Conservation (phyloP, 2,888 invertebrate species). For the Blera fallax region DNA sequence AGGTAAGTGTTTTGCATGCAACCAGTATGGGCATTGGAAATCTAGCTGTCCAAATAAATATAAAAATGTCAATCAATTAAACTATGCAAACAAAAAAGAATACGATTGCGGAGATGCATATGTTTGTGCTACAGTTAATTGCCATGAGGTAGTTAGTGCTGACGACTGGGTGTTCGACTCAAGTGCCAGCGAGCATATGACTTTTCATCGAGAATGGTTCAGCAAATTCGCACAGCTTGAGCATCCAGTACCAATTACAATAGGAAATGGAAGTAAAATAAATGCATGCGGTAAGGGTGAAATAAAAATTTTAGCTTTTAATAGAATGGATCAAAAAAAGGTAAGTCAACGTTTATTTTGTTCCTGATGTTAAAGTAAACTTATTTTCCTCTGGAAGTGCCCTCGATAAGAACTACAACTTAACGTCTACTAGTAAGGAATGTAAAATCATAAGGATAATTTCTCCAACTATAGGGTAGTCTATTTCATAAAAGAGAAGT, state of each 20-base stretch:
- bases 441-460: not conserved
- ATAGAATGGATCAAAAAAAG: not conserved
- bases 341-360: not conserved
- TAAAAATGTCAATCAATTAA: not conserved
- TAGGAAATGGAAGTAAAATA: not conserved
- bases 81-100: not conserved
- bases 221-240: not conserved
- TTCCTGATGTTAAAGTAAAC: not conserved
- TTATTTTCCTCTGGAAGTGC: not conserved
- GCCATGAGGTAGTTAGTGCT: not conserved
- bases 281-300: not conserved
- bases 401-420: not conserved
- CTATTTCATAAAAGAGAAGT: not conserved
- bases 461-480: not conserved
- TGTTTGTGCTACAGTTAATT: no score
- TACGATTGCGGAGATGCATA: no score
- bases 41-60: not conserved
- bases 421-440: not conserved
- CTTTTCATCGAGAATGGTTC: constrained; percentile 18
- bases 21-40: constrained; percentile 2
- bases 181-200: constrained; percentile 33
- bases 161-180: constrained; percentile 32
- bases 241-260: not conserved
- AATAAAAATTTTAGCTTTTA: not conserved
- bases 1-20: not conserved